These are phyloP conservation scores for Trichacis sp. DNA, from an alignment of 2,888 invertebrate genomes.

Conservation along the genomic window DNA sequence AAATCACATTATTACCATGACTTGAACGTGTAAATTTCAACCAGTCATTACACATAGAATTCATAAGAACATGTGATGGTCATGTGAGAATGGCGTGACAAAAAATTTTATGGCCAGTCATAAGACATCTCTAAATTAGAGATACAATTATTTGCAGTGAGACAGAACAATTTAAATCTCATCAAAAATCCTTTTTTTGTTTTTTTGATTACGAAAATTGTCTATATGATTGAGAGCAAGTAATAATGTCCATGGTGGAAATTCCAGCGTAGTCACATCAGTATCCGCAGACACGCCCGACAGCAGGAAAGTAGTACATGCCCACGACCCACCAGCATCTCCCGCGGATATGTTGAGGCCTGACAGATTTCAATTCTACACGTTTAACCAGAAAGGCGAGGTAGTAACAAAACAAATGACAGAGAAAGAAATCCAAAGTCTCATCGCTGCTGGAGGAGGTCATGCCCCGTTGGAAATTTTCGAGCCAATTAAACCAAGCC, in stretches of 20 bases:
- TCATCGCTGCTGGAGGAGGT: constrained; percentile 84
- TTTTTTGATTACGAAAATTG: too few relatives aligned
- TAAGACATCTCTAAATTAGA: too few relatives aligned
- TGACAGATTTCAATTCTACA: constrained; percentile 88
- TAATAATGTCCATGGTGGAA: constrained; percentile 18
- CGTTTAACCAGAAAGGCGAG: constrained; percentile 86
- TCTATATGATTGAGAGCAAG: too few relatives aligned
- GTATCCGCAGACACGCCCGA: constrained; percentile 76
- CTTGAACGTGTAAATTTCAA: too few relatives aligned
- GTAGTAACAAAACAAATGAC: constrained; percentile 87
- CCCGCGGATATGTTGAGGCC: constrained; percentile 85
- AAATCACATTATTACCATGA: too few relatives aligned
- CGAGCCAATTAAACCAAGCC: constrained; percentile 44
- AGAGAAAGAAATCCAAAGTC: constrained; percentile 84
- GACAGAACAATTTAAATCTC: too few relatives aligned
- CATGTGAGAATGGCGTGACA: too few relatives aligned
- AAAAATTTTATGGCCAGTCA: too few relatives aligned
- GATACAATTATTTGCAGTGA: too few relatives aligned
- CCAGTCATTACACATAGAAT: too few relatives aligned
- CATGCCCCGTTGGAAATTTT: constrained; percentile 65
- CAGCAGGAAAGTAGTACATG: constrained; percentile 73
- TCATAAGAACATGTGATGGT: too few relatives aligned
- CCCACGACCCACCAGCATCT: constrained; percentile 72
- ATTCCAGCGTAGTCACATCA: constrained; percentile 75
- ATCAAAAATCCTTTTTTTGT: too few relatives aligned